Percentiles rank a stretch among this genome's conserved stretches.
phyloP scores from a whole-genome alignment of 2,888 invertebrate genomes.

The Phalera bucephala region DNA sequence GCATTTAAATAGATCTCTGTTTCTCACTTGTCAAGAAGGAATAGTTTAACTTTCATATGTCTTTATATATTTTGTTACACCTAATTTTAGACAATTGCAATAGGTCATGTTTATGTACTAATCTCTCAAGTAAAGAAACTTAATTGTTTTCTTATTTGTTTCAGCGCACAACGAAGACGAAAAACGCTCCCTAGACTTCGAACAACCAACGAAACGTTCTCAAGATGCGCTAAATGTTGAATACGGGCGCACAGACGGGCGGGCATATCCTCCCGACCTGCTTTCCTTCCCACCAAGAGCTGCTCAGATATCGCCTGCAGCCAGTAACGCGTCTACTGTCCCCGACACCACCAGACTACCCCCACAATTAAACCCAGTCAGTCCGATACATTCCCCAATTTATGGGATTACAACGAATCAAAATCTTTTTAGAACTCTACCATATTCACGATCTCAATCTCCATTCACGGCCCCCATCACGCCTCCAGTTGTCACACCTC shows the following conservation, averaged over 20 bases:
- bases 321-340: conserved; percentile 91
- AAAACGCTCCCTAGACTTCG: conserved; percentile 86
- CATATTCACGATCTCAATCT: conserved; percentile 90
- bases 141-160: conserved; percentile 44
- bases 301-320: conserved; percentile 89
- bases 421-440: conserved; percentile 89
- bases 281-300: conserved; percentile 89
- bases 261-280: conserved; percentile 91
- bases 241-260: conserved; percentile 80
- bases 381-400: conserved; percentile 86
- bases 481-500: conserved; percentile 86
- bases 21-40: no score
- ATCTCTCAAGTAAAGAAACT: no score
- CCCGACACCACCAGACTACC: conserved; percentile 87
- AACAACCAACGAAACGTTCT: conserved; percentile 81
- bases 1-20: no score
- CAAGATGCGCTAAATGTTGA: conserved; percentile 80
- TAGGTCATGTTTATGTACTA: no score
- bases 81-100: no score
- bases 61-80: no score
- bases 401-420: conserved; percentile 85
- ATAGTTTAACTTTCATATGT: no score
- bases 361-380: conserved; percentile 82
- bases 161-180: conserved; percentile 87
- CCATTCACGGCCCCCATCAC: conserved; percentile 86